A percentile compares a stretch with the other conserved stretches of the same genome.
phyloP scores from a whole-genome alignment of 2,888 invertebrate species.

The Cryptocheilus praepositus region DNA sequence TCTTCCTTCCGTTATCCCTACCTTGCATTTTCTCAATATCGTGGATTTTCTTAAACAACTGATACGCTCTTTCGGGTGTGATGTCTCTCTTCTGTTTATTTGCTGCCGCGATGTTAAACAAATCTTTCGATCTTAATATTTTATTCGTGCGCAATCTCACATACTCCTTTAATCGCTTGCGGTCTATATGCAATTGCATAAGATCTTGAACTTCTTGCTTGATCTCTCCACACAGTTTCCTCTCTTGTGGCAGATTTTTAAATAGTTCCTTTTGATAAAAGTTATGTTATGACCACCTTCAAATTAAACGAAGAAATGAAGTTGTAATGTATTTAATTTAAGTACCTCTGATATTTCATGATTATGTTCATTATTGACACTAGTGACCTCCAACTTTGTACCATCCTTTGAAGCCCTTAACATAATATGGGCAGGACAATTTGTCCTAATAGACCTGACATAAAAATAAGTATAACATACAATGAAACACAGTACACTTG shows the following conservation, averaged over 20 bases:
- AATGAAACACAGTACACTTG: not conserved
- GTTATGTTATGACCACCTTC: conserved; percentile 4
- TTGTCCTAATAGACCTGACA: conserved; percentile 70
- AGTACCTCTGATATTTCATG: conserved; percentile 73
- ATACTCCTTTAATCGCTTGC: conserved; percentile 70
- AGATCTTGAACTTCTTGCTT: conserved; percentile 71
- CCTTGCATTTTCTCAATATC: conserved; percentile 68
- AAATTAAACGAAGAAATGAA: conserved; percentile 15
- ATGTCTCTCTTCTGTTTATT: conserved; percentile 68
- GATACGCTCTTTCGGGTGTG: conserved; percentile 67
- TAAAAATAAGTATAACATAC: not conserved
- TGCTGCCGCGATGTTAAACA: conserved; percentile 71
- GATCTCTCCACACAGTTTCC: conserved; percentile 70
- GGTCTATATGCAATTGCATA: conserved; percentile 69
- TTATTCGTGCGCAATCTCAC: conserved; percentile 70
- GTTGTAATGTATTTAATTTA: conserved; percentile 2
- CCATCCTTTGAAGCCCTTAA: conserved; percentile 74
- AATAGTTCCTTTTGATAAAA: conserved; percentile 63
- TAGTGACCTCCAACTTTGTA: conserved; percentile 74
- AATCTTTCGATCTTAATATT: conserved; percentile 69
- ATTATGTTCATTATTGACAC: conserved; percentile 75
- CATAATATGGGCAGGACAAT: conserved; percentile 75
- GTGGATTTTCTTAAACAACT: conserved; percentile 67
- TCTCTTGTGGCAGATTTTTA: conserved; percentile 71
- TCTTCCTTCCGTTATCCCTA: conserved; percentile 52